A percentile compares a stretch with the other conserved stretches of the same genome.
phyloP scores from a whole-genome alignment of 2,888 invertebrate genomes.

The Morpho achilles region DNA sequence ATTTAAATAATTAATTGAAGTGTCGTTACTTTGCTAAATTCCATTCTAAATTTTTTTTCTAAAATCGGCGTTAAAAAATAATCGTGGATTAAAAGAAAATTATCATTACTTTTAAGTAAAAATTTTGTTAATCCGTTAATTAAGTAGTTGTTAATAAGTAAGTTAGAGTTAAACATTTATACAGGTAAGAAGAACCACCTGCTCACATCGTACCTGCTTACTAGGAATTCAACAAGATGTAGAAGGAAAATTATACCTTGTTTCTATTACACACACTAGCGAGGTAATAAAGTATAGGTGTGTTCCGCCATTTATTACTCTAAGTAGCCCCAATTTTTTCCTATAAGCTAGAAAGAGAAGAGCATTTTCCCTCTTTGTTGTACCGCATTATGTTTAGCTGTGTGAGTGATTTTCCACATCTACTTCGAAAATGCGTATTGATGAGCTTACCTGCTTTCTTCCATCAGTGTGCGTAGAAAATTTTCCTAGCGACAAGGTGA shows the following conservation, averaged over 20 bases:
- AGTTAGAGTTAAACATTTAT: not conserved
- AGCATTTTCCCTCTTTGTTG: conserved; percentile 8
- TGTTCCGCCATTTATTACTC: not conserved
- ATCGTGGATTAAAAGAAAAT: no score
- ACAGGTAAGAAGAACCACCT: conserved; percentile 40
- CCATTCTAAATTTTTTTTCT: no score
- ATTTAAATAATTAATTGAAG: no score
- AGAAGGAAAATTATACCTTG: conserved; percentile 45
- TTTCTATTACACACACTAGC: conserved; percentile 22
- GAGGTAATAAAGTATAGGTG: conserved; percentile 7
- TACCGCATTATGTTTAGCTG: conserved; percentile 17
- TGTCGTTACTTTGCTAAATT: no score
- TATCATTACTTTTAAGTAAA: no score
- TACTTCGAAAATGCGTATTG: not conserved
- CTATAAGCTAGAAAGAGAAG: conserved; percentile 19
- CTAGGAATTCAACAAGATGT: conserved; percentile 49
- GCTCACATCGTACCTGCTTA: conserved; percentile 49
- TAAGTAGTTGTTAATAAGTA: not conserved
- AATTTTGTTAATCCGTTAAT: no score
- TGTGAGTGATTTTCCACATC: conserved; percentile 30
- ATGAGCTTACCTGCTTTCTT: not conserved
- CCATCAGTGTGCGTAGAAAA: conserved; percentile 9
- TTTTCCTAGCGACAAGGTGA: conserved; percentile 41
- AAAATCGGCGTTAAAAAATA: no score
- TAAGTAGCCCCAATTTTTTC: conserved; percentile 8